Evolutionary conservation across 2,797 vertebrate species (phyloP), one percentile per base, ranked within the genome.

Genomic region (Cephalopachus bancanus): DNA sequence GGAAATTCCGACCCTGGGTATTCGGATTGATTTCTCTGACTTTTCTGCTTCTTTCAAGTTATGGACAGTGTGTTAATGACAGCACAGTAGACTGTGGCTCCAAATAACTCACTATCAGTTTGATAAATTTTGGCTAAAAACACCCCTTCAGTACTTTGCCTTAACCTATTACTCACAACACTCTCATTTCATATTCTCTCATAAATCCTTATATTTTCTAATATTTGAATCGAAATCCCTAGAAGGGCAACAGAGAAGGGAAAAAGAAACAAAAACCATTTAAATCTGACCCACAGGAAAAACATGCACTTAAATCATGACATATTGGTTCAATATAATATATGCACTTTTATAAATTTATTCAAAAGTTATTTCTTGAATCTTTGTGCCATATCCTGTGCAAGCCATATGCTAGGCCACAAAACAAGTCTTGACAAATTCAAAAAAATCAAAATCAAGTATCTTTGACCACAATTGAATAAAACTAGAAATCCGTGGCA

Each of bases 11-110:
- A 71, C 15, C 14, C 51, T 81, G 64, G 80, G 72, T 83, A 88
- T 85, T 94, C 49, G 89, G 84, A 91, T 75, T 71, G 76, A 76
- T 93, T 95, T 96, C 57, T 89, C 44, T 89, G 10, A 84, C 76
- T 86, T 91, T 93, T 78, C 59, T 80, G 19, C 55, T 91, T 93
- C 87, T 85, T 57, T 90, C 64, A 93, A 79, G 65, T 83, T 69
- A 55, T 51, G 81, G 87, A 51, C 44, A 88, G 91, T 53, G 26
- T 88, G 72, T 75, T 90, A 86, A 93, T 92, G 86, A 79, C 79
- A 95, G 84, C n/a, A 55, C 17, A 83, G 30, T 83, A 85, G 83
- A 59, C n/a, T 80, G 3, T 65, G 33, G 28, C 4, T 7, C 37
- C 83, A 89, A 89, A n/a, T 72, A 92, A 80, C 30, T 81, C 60